Evolutionary conservation across 2,113 vertebrate species (phyloP).

Genomic region (Psilopsiagon aymara): DNA sequence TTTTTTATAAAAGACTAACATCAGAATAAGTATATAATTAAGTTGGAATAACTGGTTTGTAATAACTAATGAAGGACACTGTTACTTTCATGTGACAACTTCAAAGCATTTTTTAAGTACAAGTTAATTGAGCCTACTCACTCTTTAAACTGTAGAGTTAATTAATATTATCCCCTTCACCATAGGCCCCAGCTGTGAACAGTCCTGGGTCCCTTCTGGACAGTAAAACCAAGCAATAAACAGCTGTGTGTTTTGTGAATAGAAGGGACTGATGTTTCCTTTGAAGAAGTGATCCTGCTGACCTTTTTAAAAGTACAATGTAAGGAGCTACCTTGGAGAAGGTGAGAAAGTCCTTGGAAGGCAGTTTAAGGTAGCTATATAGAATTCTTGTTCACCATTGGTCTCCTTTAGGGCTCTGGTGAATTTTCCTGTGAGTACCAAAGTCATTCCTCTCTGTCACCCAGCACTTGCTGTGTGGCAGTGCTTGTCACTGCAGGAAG

Average conservation of each 20-base stretch:
- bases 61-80: background rate
- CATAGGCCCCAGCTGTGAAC: background rate
- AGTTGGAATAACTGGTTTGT: background rate
- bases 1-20: background rate
- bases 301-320: background rate
- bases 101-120: background rate
- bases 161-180: background rate
- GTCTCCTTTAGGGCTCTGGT: background rate
- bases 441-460: background rate
- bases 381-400: background rate
- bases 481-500: background rate
- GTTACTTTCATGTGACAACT: background rate
- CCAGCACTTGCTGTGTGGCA: background rate
- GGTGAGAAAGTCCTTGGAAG: background rate
- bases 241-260: background rate
- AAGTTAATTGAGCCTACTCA: background rate
- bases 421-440: background rate
- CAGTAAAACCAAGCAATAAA: background rate
- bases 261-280: background rate
- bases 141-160: background rate
- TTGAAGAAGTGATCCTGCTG: background rate
- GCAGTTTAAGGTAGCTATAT: background rate
- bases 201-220: background rate
- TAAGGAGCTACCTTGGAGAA: background rate
- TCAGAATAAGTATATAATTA: background rate